Percentiles rank a stretch among this genome's conserved stretches.
phyloP scores from a whole-genome alignment of 1,140 invertebrate species.

The Aporrectodea caliginosa region DNA sequence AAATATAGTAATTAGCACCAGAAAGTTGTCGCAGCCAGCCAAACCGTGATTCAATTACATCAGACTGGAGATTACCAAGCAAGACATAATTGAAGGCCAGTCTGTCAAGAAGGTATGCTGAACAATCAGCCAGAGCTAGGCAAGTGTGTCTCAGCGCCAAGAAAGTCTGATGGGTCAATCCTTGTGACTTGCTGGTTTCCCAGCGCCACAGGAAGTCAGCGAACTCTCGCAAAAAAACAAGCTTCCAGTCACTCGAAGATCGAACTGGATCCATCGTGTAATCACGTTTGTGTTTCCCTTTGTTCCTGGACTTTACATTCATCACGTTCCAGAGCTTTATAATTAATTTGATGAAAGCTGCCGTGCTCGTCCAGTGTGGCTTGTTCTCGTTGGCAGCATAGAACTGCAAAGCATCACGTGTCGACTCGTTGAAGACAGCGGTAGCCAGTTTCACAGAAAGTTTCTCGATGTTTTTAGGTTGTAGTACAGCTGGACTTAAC shows the following conservation, averaged over 20 bases:
- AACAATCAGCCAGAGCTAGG: neutral
- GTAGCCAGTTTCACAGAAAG: conserved; percentile 1
- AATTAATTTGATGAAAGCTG: neutral
- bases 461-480: neutral
- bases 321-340: conserved; percentile 8
- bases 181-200: neutral
- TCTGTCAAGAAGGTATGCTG: neutral
- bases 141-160: conserved; percentile 7
- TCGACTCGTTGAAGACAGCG: neutral
- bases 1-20: conserved; percentile 2
- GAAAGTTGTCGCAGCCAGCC: conserved; percentile 5
- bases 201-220: neutral
- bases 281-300: neutral
- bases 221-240: neutral
- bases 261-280: neutral
- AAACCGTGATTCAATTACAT: conserved; percentile 9
- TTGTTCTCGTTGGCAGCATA: neutral
- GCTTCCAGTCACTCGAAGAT: conserved; percentile 7
- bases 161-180: neutral
- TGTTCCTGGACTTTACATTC: neutral
- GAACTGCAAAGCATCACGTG: neutral
- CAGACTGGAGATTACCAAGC: conserved; percentile 3
- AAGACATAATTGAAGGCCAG: neutral
- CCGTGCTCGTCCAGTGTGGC: neutral
- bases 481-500: neutral